Conservation (phyloP, 1,140 invertebrate species). For the Euglossa dilemma region DNA sequence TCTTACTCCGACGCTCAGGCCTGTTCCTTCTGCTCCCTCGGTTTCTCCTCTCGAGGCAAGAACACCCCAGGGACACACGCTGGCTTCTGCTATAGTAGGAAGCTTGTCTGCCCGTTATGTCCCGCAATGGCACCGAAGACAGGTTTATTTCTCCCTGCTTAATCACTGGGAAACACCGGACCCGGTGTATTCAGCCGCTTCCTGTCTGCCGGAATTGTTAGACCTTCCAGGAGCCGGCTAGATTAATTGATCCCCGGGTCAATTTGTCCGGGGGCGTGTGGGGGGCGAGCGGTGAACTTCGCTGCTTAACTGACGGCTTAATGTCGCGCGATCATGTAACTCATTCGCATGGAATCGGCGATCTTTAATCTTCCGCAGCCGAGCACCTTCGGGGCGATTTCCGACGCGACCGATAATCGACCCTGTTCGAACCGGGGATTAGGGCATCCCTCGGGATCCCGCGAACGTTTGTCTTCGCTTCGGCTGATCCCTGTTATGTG, state of each 20-base stretch:
- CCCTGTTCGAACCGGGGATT: neutral
- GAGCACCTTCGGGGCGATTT: neutral
- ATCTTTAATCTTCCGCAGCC: conserved; percentile 12
- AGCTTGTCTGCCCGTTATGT: conserved; percentile 67
- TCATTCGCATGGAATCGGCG: conserved; percentile 1
- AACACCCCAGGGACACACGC: conserved; percentile 59
- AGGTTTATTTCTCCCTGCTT: conserved; percentile 65
- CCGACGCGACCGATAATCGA: neutral
- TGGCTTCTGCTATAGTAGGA: conserved; percentile 59
- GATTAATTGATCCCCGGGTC: conserved; percentile 30
- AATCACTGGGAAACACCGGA: conserved; percentile 47
- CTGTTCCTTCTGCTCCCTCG: conserved; percentile 1
- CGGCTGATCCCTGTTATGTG: neutral
- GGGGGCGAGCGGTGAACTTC: neutral
- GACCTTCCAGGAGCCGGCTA: neutral
- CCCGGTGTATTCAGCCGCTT: conserved; percentile 18
- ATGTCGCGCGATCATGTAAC: conserved; percentile 18
- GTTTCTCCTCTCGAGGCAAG: conserved; percentile 47
- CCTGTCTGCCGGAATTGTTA: conserved; percentile 42
- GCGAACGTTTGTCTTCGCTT: neutral
- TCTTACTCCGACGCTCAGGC: neutral
- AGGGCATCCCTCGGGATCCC: neutral
- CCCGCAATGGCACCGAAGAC: conserved; percentile 64
- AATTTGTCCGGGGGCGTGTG: neutral
- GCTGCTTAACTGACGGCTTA: neutral